phyloP scores from a whole-genome alignment of 1,140 invertebrate genomes.

The Procambarus virginalis region DNA sequence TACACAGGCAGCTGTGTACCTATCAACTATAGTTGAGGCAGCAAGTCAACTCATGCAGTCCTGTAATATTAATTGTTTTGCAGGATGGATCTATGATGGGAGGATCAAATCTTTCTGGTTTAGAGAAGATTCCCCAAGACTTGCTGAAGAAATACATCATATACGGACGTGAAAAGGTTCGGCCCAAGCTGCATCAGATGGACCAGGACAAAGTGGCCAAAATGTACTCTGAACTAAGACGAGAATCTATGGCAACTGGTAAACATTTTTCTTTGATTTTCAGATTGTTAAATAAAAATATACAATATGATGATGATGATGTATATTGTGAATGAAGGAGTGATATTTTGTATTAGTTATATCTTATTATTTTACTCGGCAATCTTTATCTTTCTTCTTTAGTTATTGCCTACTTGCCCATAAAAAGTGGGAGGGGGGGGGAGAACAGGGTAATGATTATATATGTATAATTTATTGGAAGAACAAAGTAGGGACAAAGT shows the following conservation, averaged over 20 bases:
- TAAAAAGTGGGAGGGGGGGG: no score
- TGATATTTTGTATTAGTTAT: neutral
- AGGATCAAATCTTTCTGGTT: conserved; percentile 72
- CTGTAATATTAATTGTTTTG: no score
- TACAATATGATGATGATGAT: neutral
- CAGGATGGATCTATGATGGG: conserved; percentile 43
- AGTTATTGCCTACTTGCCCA: neutral
- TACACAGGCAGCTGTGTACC: no score
- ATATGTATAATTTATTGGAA: no score
- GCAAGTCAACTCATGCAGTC: no score
- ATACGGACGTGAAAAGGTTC: conserved; percentile 94
- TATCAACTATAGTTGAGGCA: no score
- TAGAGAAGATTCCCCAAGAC: conserved; percentile 91
- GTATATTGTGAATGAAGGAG: neutral
- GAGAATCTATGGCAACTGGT: conserved; percentile 88
- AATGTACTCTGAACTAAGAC: conserved; percentile 95
- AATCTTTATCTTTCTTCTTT: neutral
- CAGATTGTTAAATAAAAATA: neutral
- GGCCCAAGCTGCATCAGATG: conserved; percentile 92
- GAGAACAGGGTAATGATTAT: no score
- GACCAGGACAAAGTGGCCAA: conserved; percentile 98
- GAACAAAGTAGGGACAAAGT: no score
- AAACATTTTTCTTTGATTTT: neutral
- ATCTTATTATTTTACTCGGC: neutral
- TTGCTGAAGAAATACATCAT: conserved; percentile 97